Evolutionary conservation across 1,140 invertebrate species (phyloP).

Genomic region (Yoshiicerus persimilis): DNA sequence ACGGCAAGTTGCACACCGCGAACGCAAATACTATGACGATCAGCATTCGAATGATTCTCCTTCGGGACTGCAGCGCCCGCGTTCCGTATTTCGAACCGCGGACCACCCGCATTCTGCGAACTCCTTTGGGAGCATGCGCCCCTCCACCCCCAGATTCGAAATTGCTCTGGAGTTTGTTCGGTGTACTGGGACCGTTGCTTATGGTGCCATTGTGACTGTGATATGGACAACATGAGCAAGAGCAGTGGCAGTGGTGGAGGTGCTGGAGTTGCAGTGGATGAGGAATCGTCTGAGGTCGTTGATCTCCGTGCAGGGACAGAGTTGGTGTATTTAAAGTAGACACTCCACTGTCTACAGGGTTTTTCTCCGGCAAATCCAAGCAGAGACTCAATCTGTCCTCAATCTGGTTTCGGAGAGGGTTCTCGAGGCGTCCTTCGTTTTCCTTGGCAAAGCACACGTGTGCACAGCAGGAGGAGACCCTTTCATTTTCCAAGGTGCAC

Average conservation of each 20-base stretch:
- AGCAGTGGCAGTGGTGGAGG: neutral
- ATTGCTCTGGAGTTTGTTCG: neutral
- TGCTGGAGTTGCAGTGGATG: neutral
- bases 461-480: neutral
- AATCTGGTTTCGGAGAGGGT: neutral
- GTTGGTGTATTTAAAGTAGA: neutral
- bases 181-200: neutral
- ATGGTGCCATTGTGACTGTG: neutral
- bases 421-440: neutral
- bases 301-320: neutral
- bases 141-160: neutral
- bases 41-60: slow-evolving; percentile 67
- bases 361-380: neutral
- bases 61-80: slow-evolving; percentile 46
- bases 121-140: neutral
- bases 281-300: neutral
- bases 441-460: neutral
- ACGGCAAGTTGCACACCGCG: slow-evolving; percentile 79
- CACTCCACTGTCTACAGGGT: neutral
- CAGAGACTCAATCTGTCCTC: neutral
- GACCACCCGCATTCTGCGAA: slow-evolving; percentile 19
- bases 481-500: neutral
- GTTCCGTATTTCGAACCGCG: slow-evolving; percentile 41
- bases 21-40: slow-evolving; percentile 80
- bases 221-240: neutral